A percentile compares a stretch with the other conserved stretches of the same genome.
phyloP scores from a whole-genome alignment of 2,113 vertebrate species.

The Pardalotus punctatus region DNA sequence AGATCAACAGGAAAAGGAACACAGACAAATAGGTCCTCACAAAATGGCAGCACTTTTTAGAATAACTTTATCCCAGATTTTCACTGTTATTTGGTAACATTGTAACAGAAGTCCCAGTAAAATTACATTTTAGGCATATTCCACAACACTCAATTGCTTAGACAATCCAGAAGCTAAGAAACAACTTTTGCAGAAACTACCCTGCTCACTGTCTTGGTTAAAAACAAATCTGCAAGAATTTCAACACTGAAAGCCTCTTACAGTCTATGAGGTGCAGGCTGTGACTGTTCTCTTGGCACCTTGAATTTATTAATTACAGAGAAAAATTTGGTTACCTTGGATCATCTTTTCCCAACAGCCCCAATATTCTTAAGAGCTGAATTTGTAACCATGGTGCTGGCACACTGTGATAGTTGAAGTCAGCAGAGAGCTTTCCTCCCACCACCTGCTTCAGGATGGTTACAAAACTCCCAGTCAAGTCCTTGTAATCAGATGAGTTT shows the following conservation, averaged over 20 bases:
- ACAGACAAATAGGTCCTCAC: neutral
- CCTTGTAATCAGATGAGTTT: conserved; percentile 86
- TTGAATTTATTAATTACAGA: neutral
- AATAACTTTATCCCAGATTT: neutral
- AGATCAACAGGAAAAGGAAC: neutral
- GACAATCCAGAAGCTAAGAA: neutral
- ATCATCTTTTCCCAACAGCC: conserved; percentile 91
- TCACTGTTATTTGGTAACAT: neutral
- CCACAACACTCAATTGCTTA: neutral
- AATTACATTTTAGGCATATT: neutral
- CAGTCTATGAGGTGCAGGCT: neutral
- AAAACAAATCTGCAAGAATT: neutral
- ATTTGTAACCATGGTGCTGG: conserved; percentile 97
- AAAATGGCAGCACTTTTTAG: neutral
- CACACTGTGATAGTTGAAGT: conserved; percentile 95
- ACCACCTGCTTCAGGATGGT: conserved; percentile 94
- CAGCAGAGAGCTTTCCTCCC: conserved; percentile 90
- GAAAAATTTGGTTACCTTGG: conserved; percentile 76
- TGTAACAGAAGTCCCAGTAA: neutral
- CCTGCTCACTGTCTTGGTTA: neutral
- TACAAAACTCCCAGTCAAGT: conserved; percentile 90
- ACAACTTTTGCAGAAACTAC: neutral
- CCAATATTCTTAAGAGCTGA: conserved; percentile 90
- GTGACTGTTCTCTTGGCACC: neutral
- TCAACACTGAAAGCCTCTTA: neutral